These are phyloP conservation scores for Plebejus melissa DNA, from an alignment of 2,888 invertebrate species.

Conservation along the genomic window DNA sequence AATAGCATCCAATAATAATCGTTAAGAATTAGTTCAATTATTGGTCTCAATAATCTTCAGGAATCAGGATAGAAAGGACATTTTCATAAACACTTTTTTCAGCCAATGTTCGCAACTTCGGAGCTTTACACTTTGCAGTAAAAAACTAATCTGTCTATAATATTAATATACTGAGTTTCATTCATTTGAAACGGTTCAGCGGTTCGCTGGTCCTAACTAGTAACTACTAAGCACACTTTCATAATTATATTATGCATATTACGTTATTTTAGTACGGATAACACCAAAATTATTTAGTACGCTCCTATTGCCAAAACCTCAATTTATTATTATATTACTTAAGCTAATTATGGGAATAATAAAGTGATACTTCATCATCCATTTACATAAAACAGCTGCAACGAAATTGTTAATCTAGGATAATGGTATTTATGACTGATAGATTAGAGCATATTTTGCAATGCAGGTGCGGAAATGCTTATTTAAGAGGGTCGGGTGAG, in stretches of 20 bases:
- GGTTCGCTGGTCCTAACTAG: too few species aligned
- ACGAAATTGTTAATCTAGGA: neutral
- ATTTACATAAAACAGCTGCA: conserved; percentile 21
- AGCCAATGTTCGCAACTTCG: neutral
- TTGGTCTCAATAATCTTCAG: neutral
- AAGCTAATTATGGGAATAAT: conserved; percentile 10
- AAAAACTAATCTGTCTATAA: neutral
- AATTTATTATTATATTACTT: neutral
- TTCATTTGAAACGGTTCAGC: too few species aligned
- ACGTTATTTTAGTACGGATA: neutral
- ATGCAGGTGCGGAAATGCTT: conserved; percentile 39
- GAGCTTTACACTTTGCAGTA: neutral
- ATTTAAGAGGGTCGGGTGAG: conserved; percentile 63
- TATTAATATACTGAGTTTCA: too few species aligned
- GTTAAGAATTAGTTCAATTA: conserved; percentile 6
- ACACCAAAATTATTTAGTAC: neutral
- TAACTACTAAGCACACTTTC: too few species aligned
- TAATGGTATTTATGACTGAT: neutral
- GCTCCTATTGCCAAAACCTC: neutral
- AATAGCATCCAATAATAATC: neutral
- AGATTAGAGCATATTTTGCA: conserved; percentile 12
- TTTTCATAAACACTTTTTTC: neutral
- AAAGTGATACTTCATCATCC: conserved; percentile 1
- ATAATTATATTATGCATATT: neutral
- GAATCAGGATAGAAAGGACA: conserved; percentile 8